phyloP scores from a whole-genome alignment of 2,888 invertebrate genomes.

The Cephonodes hylas region DNA sequence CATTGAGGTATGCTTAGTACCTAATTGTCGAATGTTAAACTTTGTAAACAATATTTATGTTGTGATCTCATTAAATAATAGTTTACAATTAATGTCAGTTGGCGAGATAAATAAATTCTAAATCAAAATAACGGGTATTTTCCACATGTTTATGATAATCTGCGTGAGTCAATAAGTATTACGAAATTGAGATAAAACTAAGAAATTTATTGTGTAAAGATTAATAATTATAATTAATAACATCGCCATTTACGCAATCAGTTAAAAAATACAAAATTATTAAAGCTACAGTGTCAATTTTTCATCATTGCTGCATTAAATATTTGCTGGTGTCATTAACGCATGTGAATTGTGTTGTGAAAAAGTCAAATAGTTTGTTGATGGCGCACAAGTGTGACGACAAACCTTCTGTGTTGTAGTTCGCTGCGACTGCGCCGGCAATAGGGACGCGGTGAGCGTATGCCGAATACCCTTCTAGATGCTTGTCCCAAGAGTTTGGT shows the following conservation, averaged over 20 bases:
- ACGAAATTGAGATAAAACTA: constrained; percentile 4
- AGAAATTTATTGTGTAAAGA: neutral
- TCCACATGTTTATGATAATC: neutral
- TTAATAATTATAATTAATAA: neutral
- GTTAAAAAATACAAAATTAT: neutral
- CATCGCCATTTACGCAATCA: neutral
- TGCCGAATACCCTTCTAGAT: constrained; percentile 44
- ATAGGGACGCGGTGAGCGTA: constrained; percentile 44
- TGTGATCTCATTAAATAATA: neutral
- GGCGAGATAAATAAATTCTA: neutral
- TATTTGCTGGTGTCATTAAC: neutral
- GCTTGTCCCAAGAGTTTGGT: constrained; percentile 63
- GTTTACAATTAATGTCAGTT: neutral
- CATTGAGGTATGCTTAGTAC: too few relatives aligned
- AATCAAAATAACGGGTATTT: neutral
- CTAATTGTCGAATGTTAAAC: neutral
- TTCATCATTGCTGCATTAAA: neutral
- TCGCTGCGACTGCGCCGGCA: constrained; percentile 20
- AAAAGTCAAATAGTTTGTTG: neutral
- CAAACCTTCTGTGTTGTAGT: constrained; percentile 51
- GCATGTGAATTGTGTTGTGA: neutral
- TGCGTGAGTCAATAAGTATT: neutral
- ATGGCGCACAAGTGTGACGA: constrained; percentile 24
- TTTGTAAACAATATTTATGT: neutral
- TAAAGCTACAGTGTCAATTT: neutral